These are phyloP conservation scores for Salvelinus alpinus DNA, from an alignment of 2,113 vertebrate genomes.

Conservation along the genomic window DNA sequence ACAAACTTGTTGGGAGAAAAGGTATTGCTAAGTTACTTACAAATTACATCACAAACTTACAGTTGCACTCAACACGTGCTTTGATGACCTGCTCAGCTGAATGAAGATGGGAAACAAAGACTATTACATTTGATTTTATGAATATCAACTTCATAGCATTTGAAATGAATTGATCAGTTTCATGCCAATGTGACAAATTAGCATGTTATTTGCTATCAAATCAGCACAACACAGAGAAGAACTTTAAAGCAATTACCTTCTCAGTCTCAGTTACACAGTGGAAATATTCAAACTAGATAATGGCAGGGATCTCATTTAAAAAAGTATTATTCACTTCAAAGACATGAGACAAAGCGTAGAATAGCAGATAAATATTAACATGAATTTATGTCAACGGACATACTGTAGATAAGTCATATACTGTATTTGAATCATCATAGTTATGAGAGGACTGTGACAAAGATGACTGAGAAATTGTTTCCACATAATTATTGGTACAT, in stretches of 20 bases:
- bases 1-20: not conserved
- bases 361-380: not conserved
- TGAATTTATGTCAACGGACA: too few relatives aligned
- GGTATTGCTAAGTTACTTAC: not conserved
- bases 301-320: not conserved
- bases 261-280: not conserved
- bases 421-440: not conserved
- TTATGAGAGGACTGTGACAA: not conserved
- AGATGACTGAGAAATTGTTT: not conserved
- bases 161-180: not conserved
- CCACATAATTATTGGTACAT: conserved; percentile 55
- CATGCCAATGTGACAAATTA: not conserved
- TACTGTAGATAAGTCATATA: not conserved
- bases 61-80: not conserved
- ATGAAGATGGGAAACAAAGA: too few relatives aligned
- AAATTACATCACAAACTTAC: not conserved
- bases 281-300: not conserved
- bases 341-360: too few relatives aligned
- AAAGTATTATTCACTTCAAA: not conserved
- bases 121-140: not conserved
- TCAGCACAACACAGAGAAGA: not conserved
- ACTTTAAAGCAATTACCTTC: not conserved
- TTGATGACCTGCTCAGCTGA: too few relatives aligned
- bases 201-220: not conserved
- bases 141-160: not conserved